Conservation (phyloP, 2,113 vertebrate genomes). For the Callorhinus ursinus region DNA sequence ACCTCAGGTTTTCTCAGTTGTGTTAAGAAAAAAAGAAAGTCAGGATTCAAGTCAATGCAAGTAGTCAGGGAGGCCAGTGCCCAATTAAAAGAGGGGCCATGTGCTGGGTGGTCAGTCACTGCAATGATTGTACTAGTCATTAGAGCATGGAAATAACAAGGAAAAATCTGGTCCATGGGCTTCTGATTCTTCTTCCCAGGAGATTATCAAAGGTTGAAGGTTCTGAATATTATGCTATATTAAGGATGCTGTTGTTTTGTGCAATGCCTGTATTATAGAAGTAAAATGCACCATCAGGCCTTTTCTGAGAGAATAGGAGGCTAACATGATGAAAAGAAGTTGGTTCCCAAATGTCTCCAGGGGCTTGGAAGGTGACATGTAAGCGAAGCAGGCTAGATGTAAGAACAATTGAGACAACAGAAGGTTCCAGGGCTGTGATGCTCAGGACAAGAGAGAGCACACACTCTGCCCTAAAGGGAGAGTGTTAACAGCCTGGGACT, state of each 20-base stretch:
- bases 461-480: background rate
- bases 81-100: background rate
- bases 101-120: background rate
- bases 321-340: background rate
- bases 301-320: background rate
- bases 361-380: background rate
- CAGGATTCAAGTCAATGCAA: background rate
- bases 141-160: background rate
- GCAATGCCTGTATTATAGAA: background rate
- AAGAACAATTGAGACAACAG: background rate
- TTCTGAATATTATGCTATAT: background rate
- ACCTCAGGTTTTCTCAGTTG: background rate
- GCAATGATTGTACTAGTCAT: background rate
- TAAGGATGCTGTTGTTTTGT: background rate
- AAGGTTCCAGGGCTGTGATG: background rate
- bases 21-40: background rate
- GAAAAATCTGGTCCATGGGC: too few relatives aligned
- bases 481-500: background rate
- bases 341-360: background rate
- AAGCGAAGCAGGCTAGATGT: background rate
- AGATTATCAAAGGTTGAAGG: background rate
- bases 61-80: background rate
- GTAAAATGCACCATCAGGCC: background rate
- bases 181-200: background rate
- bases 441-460: background rate